Conservation (phyloP, 2,888 invertebrate genomes). For the Herminia tarsipennalis region DNA sequence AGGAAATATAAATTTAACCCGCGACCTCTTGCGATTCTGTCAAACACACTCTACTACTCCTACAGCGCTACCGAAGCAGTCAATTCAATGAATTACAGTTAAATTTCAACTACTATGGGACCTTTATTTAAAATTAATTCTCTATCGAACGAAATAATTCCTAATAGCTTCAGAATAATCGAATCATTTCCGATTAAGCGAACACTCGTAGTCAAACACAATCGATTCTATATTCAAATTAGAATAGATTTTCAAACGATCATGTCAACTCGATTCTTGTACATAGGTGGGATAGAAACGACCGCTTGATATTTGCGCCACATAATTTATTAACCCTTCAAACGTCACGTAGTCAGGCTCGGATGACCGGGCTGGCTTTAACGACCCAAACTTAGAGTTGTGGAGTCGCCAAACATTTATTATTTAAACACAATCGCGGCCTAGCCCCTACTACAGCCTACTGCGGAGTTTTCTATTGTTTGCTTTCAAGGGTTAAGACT, state of each 20-base stretch:
- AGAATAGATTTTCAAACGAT: slow-evolving; percentile 3
- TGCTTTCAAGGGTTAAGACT: background rate
- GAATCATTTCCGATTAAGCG: background rate
- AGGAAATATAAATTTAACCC: no score
- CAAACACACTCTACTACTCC: no score
- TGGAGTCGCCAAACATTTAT: slow-evolving; percentile 56
- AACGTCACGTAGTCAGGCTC: slow-evolving; percentile 44
- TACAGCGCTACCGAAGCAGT: no score
- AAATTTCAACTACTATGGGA: no score
- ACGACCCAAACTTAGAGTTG: slow-evolving; percentile 59
- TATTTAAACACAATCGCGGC: slow-evolving; percentile 57
- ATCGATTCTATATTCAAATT: slow-evolving; percentile 6
- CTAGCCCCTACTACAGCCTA: slow-evolving; percentile 34
- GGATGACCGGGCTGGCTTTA: slow-evolving; percentile 52
- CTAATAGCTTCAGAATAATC: background rate
- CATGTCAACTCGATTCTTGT: slow-evolving; percentile 7
- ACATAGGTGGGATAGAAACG: slow-evolving; percentile 10
- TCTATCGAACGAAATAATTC: no score
- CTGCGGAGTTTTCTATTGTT: slow-evolving; percentile 19
- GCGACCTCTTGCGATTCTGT: no score
- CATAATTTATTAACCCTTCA: slow-evolving; percentile 42
- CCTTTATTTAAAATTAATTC: no score
- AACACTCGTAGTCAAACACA: background rate
- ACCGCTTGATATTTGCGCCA: slow-evolving; percentile 31
- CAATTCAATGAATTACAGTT: no score